Conservation (phyloP, 2,113 vertebrate species). For the Arizona elegans region DNA sequence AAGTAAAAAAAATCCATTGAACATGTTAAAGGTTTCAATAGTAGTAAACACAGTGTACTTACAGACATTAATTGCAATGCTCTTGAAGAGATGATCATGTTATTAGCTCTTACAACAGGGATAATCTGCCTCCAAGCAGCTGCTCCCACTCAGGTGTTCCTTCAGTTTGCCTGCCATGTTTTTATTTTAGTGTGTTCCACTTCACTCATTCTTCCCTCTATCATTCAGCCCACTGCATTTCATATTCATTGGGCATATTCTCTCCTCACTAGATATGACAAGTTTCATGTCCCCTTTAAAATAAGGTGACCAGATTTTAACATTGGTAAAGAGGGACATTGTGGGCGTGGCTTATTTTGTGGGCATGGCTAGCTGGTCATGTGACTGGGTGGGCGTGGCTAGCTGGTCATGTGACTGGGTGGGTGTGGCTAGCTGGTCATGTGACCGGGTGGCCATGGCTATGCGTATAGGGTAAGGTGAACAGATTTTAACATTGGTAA, state of each 20-base stretch:
- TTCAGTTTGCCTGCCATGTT: background rate
- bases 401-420: no score
- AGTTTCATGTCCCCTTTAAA: background rate
- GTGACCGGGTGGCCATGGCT: no score
- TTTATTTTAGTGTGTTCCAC: background rate
- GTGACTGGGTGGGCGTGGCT: no score
- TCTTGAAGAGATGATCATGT: background rate
- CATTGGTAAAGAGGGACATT: no score
- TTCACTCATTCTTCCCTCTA: background rate
- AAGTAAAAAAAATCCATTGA: background rate
- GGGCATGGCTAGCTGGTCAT: no score
- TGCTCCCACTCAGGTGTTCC: background rate
- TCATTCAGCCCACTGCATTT: background rate
- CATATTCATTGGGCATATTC: background rate
- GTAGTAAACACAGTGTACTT: background rate
- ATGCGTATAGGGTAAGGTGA: no score
- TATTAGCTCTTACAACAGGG: background rate
- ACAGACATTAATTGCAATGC: background rate
- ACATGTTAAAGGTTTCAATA: background rate
- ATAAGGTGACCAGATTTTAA: no score
- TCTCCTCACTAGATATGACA: background rate
- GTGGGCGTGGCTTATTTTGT: no score
- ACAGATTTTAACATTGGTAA: no score
- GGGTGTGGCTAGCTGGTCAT: no score
- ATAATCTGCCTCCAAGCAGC: background rate